Conservation (phyloP, 2,797 vertebrate species). For the Sternarchorhynchus goeldii region DNA sequence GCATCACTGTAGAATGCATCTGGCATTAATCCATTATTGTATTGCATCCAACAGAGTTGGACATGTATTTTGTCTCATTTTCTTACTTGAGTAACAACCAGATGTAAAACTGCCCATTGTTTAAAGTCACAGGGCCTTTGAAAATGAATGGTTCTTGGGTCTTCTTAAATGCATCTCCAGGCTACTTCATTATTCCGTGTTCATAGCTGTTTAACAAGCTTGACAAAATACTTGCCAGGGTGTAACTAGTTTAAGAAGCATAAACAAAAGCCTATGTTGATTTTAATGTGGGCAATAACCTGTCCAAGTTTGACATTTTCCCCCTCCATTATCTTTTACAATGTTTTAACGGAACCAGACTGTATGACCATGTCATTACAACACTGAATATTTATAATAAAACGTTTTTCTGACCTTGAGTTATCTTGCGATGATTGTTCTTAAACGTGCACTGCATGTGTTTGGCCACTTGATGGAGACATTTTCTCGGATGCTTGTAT, state of each 20-base stretch:
- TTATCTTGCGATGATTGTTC: background rate
- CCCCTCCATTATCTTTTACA: background rate
- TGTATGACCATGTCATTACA: slow-evolving; percentile 63
- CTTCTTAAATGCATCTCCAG: background rate
- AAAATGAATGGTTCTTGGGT: background rate
- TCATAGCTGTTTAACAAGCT: background rate
- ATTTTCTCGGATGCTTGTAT: background rate
- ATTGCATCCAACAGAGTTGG: background rate
- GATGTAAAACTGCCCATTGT: slow-evolving; percentile 29
- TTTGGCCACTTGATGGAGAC: slow-evolving; percentile 46
- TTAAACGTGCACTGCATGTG: background rate
- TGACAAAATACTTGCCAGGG: background rate
- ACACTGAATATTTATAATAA: slow-evolving; percentile 85
- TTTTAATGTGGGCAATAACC: background rate
- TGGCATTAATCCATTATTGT: slow-evolving; percentile 25
- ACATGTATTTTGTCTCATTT: slow-evolving; percentile 18
- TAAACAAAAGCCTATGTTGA: background rate
- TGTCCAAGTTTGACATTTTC: background rate
- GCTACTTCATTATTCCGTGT: background rate
- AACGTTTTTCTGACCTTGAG: slow-evolving; percentile 49
- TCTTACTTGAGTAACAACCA: slow-evolving; percentile 30
- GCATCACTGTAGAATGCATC: slow-evolving; percentile 6
- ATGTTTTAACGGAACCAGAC: slow-evolving; percentile 37
- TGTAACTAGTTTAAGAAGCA: background rate
- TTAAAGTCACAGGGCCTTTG: slow-evolving; percentile 24